Conservation (phyloP, 2,797 vertebrate genomes). For the Oceanodroma leucorhoa region DNA sequence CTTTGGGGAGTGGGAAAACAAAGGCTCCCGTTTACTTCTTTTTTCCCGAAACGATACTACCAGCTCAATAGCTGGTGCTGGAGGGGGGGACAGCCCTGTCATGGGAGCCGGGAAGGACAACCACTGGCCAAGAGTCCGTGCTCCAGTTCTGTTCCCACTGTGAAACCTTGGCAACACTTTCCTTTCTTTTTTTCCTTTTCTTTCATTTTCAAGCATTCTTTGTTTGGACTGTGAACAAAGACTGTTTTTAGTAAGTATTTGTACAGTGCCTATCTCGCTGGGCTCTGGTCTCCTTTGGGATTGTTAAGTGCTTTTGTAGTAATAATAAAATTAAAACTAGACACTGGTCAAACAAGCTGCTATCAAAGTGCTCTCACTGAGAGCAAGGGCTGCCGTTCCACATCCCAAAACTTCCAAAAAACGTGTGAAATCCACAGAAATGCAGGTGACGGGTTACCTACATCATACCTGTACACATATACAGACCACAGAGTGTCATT, state of each 20-base stretch:
- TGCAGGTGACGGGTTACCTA: rapidly evolving
- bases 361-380: background rate
- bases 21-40: background rate
- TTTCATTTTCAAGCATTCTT: constrained; percentile 1
- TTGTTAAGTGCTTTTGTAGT: background rate
- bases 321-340: background rate
- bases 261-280: background rate
- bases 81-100: background rate
- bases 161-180: background rate
- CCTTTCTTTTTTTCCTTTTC: background rate
- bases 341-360: background rate
- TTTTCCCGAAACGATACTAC: background rate
- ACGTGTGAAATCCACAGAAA: rapidly evolving
- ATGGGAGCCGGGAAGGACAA: rapidly evolving
- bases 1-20: background rate
- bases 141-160: background rate
- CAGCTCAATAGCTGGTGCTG: background rate
- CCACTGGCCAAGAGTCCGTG: background rate
- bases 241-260: background rate
- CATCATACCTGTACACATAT: rapidly evolving
- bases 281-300: background rate
- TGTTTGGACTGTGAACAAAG: constrained; percentile 6
- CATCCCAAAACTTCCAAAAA: background rate
- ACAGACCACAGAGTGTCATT: background rate
- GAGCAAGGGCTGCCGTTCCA: background rate